Evolutionary conservation across 2,113 vertebrate species (phyloP).

Genomic region (Emydura subglobosa): DNA sequence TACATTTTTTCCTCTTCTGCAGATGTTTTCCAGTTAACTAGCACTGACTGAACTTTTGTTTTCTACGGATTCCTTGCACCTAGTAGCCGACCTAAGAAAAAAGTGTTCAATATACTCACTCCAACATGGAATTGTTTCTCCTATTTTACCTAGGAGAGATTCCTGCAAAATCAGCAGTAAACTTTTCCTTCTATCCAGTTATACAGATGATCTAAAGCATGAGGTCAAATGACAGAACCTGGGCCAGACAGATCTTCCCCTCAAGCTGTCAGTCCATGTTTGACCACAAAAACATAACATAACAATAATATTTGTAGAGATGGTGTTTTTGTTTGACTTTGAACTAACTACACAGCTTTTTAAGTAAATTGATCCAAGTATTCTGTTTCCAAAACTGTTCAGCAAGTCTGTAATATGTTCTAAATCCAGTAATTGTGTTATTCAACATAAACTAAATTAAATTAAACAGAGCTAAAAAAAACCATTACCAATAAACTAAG

Average conservation of each 20-base stretch:
- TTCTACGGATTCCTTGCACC: background rate
- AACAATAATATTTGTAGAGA: background rate
- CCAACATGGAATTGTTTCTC: background rate
- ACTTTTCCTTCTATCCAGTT: background rate
- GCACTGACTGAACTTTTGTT: background rate
- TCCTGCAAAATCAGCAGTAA: background rate
- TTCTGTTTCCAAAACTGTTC: background rate
- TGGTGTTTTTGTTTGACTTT: background rate
- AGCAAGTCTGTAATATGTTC: background rate
- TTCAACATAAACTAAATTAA: background rate
- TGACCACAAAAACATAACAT: background rate
- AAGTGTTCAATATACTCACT: background rate
- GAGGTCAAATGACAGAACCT: background rate
- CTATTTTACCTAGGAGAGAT: background rate
- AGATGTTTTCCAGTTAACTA: background rate
- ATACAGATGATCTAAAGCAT: background rate
- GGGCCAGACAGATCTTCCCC: background rate
- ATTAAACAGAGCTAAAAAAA: background rate
- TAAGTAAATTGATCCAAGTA: rapidly evolving
- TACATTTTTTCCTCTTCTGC: background rate
- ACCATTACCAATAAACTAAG: constrained; percentile 92
- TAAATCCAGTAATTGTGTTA: background rate
- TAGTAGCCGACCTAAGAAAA: background rate
- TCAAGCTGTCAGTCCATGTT: background rate
- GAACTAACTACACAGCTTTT: background rate